phyloP scores from a whole-genome alignment of 2,797 vertebrate genomes.

The Corythornis leucogaster region DNA sequence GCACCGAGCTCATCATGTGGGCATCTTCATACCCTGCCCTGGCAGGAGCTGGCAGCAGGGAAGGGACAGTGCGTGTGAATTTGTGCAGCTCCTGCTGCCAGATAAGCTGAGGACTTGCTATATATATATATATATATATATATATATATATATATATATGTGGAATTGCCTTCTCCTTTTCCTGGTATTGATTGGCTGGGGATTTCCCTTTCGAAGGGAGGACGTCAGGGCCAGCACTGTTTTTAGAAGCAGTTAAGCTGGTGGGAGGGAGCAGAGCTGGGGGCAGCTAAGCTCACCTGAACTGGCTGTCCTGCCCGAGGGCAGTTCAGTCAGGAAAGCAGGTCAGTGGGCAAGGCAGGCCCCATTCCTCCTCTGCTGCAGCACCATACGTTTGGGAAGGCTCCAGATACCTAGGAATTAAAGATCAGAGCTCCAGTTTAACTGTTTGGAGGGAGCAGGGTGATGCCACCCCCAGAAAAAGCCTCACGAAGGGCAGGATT shows the following conservation, averaged over 20 bases:
- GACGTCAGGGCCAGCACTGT: neutral
- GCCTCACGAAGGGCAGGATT: neutral
- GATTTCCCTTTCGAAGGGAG: slow-evolving; percentile 24
- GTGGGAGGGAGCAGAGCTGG: neutral
- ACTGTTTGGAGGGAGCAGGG: neutral
- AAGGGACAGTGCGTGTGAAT: neutral
- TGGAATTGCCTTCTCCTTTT: neutral
- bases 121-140: slow-evolving; percentile 25
- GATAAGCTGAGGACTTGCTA: slow-evolving; percentile 1
- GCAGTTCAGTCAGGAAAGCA: slow-evolving; percentile 6
- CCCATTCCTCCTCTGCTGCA: neutral
- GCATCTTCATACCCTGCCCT: neutral
- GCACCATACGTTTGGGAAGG: neutral
- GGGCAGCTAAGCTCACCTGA: slow-evolving; percentile 28
- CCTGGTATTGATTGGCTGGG: slow-evolving; percentile 16
- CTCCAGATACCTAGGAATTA: neutral
- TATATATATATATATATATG: slow-evolving; percentile 25
- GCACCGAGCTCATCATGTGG: rapidly evolving
- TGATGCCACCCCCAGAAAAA: neutral
- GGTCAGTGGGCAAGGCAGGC: neutral
- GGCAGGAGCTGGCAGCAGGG: neutral
- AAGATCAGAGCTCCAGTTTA: neutral
- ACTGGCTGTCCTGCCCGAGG: neutral
- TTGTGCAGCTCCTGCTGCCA: neutral
- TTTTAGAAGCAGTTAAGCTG: slow-evolving; percentile 30